phyloP scores from a whole-genome alignment of 2,888 invertebrate species.

The Piscicola geometra region DNA sequence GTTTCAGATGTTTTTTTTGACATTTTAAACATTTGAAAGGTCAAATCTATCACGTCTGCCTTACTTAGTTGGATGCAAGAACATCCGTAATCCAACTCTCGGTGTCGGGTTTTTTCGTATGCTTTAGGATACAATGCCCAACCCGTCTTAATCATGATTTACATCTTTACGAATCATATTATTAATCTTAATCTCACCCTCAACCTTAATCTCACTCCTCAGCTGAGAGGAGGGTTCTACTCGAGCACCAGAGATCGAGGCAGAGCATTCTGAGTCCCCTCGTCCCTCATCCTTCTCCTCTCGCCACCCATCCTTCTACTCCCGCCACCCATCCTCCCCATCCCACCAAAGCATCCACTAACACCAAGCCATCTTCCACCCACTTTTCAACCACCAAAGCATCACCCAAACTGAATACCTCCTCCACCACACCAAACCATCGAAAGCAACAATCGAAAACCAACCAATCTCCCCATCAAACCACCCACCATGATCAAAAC shows the following conservation, averaged over 20 bases:
- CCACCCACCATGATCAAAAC: no score
- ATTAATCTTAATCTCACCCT: background rate
- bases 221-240: conserved; percentile 85
- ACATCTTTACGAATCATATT: no score
- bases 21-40: no score
- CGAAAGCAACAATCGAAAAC: background rate
- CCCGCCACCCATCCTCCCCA: background rate
- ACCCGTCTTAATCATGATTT: no score
- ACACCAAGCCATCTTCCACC: background rate
- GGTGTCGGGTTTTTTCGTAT: no score
- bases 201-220: conserved; percentile 43
- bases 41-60: no score
- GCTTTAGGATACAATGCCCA: no score
- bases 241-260: conserved; percentile 79
- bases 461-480: no score
- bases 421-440: background rate
- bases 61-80: no score
- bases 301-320: no score
- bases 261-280: conserved; percentile 48
- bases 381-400: background rate
- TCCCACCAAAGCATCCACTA: background rate
- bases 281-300: conserved; percentile 24
- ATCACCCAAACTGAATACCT: background rate
- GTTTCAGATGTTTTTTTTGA: no score
- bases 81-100: no score